Evolutionary conservation across 1,140 invertebrate species (phyloP), one percentile per base, ranked within the genome.

Genomic region (Lineus longissimus): DNA sequence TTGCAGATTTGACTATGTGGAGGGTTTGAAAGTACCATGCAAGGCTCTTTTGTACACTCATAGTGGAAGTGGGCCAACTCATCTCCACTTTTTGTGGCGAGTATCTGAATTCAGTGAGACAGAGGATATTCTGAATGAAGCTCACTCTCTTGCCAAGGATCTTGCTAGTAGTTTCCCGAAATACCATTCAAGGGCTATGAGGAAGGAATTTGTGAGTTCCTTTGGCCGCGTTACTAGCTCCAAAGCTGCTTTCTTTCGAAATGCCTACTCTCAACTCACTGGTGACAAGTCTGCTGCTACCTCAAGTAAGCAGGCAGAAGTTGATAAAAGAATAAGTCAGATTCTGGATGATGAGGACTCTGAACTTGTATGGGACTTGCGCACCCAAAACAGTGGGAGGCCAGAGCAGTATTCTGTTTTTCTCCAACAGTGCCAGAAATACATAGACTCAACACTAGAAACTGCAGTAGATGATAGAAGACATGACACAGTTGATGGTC

Each of bases 81-180:
- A 51, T 51, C 55, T 57, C 9, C 55, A 57, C 23, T 57, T 57
- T 25, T 7, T 57, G 27, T 57, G 55, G 55, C 17, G 27, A 7
- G 55, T 29, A 6, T 31, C 55, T 11, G 55, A 51, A 51, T 51
- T 51, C 25, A 7, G 6, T 51, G 47, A 51, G 19, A n/a, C 6
- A 9, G n/a, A 19, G n/a, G 25, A 19, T n/a, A 51, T 51, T 51
- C n/a, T 51, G 9, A 51, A 51, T n/a, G n/a, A 9, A 7, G 47
- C 47, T n/a, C 6, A 6, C 9, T 23, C 47, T 23, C 6, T 51
- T 51, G 6, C 47, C n/a, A 51, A 51, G n/a, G 6, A 51, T 51
- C 25, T 51, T 7, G 25, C 47, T n/a, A 51, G 25, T 7, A 19
- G n/a, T 51, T 51, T 51, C 30, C 55, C 23, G 30, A 31, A 7